Percentiles rank a stretch among this genome's conserved stretches.
Evolutionary conservation across 2,797 vertebrate genomes (phyloP).

Genomic region (Psittacula derbiana): DNA sequence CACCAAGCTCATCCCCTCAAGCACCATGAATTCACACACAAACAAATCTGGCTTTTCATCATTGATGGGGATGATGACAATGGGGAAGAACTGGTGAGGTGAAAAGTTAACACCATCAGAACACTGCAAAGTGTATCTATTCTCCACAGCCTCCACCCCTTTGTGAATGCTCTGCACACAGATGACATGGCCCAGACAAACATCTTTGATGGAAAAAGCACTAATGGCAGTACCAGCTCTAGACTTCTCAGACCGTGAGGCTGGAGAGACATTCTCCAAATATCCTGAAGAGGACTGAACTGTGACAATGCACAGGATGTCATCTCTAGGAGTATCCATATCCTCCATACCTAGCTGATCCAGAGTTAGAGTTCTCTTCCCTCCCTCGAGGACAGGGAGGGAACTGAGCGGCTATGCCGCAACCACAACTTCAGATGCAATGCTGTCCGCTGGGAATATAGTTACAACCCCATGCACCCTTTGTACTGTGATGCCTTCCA

Average conservation of each 20-base stretch:
- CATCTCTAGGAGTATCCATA: slow-evolving; percentile 82
- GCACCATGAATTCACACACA: slow-evolving; percentile 83
- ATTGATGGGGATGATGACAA: slow-evolving; percentile 86
- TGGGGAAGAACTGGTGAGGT: slow-evolving; percentile 82
- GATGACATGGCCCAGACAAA: slow-evolving; percentile 77
- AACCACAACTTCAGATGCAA: slow-evolving; percentile 79
- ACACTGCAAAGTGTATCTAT: slow-evolving; percentile 86
- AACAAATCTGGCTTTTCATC: slow-evolving; percentile 88
- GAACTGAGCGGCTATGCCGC: slow-evolving; percentile 73
- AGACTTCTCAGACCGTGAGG: slow-evolving; percentile 84
- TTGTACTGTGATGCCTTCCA: slow-evolving; percentile 83
- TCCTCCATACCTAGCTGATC: slow-evolving; percentile 84
- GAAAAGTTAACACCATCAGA: slow-evolving; percentile 89
- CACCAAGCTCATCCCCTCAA: slow-evolving; percentile 90
- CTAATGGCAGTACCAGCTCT: slow-evolving; percentile 83
- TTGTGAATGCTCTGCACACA: slow-evolving; percentile 92
- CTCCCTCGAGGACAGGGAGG: slow-evolving; percentile 77
- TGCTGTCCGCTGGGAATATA: slow-evolving; percentile 85
- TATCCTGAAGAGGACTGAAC: slow-evolving; percentile 87
- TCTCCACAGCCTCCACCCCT: slow-evolving; percentile 84
- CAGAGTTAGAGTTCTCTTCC: slow-evolving; percentile 83
- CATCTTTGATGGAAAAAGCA: slow-evolving; percentile 85
- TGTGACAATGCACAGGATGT: slow-evolving; percentile 86
- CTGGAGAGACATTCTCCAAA: slow-evolving; percentile 87
- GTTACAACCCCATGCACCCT: slow-evolving; percentile 83